A percentile compares a stretch with the other conserved stretches of the same genome.
phyloP scores from a whole-genome alignment of 2,113 vertebrate genomes.

The Pseudopipra pipra region DNA sequence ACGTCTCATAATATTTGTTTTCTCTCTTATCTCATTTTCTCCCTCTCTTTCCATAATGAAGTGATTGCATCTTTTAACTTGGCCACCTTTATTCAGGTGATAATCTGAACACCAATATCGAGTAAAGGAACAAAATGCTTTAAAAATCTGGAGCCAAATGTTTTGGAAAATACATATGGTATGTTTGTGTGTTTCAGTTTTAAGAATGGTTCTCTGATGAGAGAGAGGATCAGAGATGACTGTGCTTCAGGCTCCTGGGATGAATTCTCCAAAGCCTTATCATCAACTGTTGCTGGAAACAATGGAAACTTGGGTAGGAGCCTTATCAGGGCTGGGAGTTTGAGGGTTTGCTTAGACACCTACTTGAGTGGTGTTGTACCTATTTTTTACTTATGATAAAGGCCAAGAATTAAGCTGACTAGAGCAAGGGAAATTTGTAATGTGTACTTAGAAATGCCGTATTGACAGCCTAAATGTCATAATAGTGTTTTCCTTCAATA shows the following conservation, averaged over 20 bases:
- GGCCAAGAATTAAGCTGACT: neutral
- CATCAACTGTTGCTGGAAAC: constrained; percentile 84
- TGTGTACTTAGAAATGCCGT: neutral
- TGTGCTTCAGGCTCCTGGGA: constrained; percentile 88
- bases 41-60: neutral
- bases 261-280: constrained; percentile 81
- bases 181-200: constrained; percentile 79
- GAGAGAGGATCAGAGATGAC: constrained; percentile 87
- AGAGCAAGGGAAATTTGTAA: neutral
- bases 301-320: constrained; percentile 85
- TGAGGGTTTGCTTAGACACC: neutral
- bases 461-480: neutral
- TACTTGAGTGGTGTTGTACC: neutral
- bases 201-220: constrained; percentile 94
- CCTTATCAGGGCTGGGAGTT: neutral
- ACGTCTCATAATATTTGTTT: neutral
- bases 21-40: neutral
- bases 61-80: neutral
- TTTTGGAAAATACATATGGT: neutral
- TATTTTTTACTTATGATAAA: neutral
- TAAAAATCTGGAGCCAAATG: neutral
- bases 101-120: neutral
- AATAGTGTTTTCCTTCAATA: neutral
- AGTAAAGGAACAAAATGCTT: neutral
- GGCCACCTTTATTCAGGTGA: neutral